phyloP scores from a whole-genome alignment of 2,797 vertebrate species.

The Naso thynnoides region DNA sequence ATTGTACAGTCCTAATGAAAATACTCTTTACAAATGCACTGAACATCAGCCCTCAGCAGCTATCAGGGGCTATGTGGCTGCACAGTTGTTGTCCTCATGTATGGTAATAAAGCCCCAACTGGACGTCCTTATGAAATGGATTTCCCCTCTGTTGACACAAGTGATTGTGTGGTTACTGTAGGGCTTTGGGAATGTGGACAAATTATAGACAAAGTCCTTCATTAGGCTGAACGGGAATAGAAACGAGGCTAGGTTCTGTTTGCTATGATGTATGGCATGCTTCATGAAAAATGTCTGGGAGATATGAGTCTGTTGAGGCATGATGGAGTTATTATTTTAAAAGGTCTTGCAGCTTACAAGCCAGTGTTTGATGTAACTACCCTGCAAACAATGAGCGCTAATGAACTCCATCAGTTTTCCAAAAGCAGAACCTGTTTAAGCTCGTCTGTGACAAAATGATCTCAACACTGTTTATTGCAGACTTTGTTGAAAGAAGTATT shows the following conservation, averaged over 20 bases:
- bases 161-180: conserved; percentile 80
- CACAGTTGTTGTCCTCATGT: conserved; percentile 55
- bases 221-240: conserved; percentile 66
- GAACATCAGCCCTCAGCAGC: conserved; percentile 36
- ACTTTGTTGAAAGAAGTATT: conserved; percentile 40
- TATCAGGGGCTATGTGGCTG: conserved; percentile 44
- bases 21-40: conserved; percentile 25
- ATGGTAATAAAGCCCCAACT: conserved; percentile 73
- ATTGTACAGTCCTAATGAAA: conserved; percentile 45
- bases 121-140: conserved; percentile 77
- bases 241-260: conserved; percentile 51
- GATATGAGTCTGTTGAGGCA: conserved; percentile 60
- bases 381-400: conserved; percentile 51
- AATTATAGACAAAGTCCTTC: conserved; percentile 74
- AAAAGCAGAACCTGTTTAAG: conserved; percentile 49
- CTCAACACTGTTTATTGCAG: conserved; percentile 47
- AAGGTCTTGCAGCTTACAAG: conserved; percentile 47
- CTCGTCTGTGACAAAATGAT: conserved; percentile 59
- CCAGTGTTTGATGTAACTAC: conserved; percentile 57
- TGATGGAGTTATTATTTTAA: conserved; percentile 63
- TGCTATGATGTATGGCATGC: conserved; percentile 57
- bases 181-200: conserved; percentile 73
- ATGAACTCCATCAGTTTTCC: conserved; percentile 63
- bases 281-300: conserved; percentile 59
- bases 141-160: conserved; percentile 81